phyloP scores from a whole-genome alignment of 1,140 invertebrate species.

The Zaprionus gabonicus region DNA sequence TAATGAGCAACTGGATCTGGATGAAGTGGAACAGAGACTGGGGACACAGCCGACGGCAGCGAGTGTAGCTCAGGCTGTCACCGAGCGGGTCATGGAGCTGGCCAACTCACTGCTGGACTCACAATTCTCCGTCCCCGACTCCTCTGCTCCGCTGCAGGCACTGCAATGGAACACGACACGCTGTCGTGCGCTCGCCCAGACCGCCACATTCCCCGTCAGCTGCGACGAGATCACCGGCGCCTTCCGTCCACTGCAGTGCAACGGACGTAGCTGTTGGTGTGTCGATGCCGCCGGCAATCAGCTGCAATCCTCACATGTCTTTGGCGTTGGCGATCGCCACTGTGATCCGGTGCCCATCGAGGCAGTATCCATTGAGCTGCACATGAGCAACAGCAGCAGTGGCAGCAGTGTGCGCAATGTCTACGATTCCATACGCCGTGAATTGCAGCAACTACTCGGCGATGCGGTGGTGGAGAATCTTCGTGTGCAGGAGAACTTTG shows the following conservation, averaged over 20 bases:
- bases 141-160: slow-evolving; percentile 53
- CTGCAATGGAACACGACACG: slow-evolving; percentile 85
- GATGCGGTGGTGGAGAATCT: slow-evolving; percentile 76
- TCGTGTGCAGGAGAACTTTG: slow-evolving; percentile 83
- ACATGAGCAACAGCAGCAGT: slow-evolving; percentile 68
- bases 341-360: slow-evolving; percentile 74
- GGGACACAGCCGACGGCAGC: slow-evolving; percentile 17
- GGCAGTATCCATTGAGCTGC: slow-evolving; percentile 78
- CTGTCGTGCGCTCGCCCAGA: slow-evolving; percentile 87
- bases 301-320: slow-evolving; percentile 87
- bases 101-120: slow-evolving; percentile 82
- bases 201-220: slow-evolving; percentile 86
- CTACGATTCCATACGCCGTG: slow-evolving; percentile 72
- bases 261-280: slow-evolving; percentile 91
- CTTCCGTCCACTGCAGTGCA: slow-evolving; percentile 91
- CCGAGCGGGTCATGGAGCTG: slow-evolving; percentile 77
- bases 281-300: slow-evolving; percentile 94
- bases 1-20: slow-evolving; percentile 83
- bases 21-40: slow-evolving; percentile 48
- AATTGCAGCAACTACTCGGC: slow-evolving; percentile 74
- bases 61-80: slow-evolving; percentile 37
- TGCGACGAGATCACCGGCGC: slow-evolving; percentile 88
- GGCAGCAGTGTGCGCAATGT: slow-evolving; percentile 62
- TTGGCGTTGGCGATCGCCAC: slow-evolving; percentile 85
- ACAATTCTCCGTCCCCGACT: slow-evolving; percentile 58